These are phyloP conservation scores for Empidonax traillii DNA, from an alignment of 2,113 vertebrate genomes.

Conservation along the genomic window DNA sequence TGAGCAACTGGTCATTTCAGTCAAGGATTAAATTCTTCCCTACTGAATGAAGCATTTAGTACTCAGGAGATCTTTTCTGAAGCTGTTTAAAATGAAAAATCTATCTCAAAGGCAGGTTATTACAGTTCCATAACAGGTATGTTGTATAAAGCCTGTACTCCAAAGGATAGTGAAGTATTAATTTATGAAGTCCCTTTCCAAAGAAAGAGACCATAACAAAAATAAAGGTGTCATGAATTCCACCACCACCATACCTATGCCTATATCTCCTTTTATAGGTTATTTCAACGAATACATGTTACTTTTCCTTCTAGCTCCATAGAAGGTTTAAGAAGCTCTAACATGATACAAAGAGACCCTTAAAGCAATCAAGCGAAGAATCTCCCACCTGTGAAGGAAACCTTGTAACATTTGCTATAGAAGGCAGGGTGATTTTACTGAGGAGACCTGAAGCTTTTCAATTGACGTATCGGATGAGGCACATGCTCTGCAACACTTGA, in stretches of 20 bases:
- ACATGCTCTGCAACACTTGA: background rate
- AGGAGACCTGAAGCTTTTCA: background rate
- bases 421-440: background rate
- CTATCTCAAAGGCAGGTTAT: background rate
- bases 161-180: background rate
- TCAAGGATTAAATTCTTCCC: background rate
- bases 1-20: conserved; percentile 8
- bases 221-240: background rate
- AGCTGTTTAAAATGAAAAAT: background rate
- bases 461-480: background rate
- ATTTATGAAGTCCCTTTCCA: background rate
- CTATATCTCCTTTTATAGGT: background rate
- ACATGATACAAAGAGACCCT: background rate
- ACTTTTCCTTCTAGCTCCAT: background rate
- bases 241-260: background rate
- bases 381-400: background rate
- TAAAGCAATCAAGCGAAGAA: background rate
- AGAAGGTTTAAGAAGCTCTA: background rate
- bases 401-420: background rate
- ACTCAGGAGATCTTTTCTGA: background rate
- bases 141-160: background rate
- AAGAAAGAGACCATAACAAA: background rate
- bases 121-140: background rate
- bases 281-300: background rate
- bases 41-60: background rate